Conservation (phyloP, 2,797 vertebrate species). For the Otus scops region DNA sequence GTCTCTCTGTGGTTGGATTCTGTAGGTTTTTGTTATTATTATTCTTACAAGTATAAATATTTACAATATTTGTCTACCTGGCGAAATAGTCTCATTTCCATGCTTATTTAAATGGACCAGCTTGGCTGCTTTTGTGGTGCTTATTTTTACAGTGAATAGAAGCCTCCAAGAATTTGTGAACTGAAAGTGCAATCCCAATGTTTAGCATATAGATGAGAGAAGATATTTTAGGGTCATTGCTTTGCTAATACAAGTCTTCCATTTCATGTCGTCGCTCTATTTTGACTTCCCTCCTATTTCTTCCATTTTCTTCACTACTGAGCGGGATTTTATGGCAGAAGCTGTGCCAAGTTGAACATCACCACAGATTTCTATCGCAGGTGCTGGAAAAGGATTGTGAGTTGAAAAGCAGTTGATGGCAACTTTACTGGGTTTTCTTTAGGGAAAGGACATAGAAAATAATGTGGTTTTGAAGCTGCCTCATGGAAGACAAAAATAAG, state of each 20-base stretch:
- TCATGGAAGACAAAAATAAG: not conserved
- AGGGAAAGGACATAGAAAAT: not conserved
- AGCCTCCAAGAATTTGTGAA: conserved; percentile 41
- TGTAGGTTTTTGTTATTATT: not conserved
- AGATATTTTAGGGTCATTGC: conserved; percentile 27
- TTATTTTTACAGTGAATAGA: conserved; percentile 35
- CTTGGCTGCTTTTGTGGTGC: not conserved
- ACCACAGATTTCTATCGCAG: not conserved
- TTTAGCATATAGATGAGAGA: conserved; percentile 65
- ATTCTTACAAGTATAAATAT: conserved; percentile 46
- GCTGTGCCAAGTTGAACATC: not conserved
- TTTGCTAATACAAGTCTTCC: not conserved
- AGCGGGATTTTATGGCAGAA: not conserved
- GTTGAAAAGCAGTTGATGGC: not conserved
- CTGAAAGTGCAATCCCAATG: conserved; percentile 35
- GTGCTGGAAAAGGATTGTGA: not conserved
- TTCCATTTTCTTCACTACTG: not conserved
- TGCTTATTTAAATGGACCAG: conserved; percentile 42
- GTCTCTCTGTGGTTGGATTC: not conserved
- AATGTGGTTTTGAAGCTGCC: not conserved
- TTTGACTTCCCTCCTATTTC: not conserved
- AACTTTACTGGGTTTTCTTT: not conserved
- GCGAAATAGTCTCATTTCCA: conserved; percentile 36
- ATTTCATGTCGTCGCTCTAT: not conserved
- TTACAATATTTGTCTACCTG: conserved; percentile 19